These are phyloP conservation scores for Trichechus manatus DNA, from an alignment of 2,113 vertebrate genomes.

Conservation along the genomic window DNA sequence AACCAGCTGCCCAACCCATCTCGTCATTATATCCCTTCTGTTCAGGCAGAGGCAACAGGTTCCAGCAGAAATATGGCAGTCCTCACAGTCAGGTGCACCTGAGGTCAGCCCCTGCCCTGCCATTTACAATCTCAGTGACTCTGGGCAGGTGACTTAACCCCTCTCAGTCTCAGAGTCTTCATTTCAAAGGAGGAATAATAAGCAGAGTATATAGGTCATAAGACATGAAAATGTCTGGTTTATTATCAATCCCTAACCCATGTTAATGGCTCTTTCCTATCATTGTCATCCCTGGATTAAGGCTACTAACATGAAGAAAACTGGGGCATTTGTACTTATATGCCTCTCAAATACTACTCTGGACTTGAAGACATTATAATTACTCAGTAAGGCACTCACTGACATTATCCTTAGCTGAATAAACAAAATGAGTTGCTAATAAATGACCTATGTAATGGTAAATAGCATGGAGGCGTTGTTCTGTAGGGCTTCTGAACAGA, in stretches of 20 bases:
- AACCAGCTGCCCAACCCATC: not conserved
- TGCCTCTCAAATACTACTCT: not conserved
- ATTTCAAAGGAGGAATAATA: not conserved
- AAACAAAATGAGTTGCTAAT: conserved; percentile 28
- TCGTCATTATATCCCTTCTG: not conserved
- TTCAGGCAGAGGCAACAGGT: not conserved
- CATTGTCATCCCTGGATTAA: not conserved
- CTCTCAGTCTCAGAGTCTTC: not conserved
- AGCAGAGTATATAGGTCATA: not conserved
- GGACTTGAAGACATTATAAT: not conserved
- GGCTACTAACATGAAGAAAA: not conserved
- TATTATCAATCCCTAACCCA: not conserved
- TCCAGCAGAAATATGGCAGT: not conserved
- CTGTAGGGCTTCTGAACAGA: not conserved
- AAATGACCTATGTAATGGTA: not conserved
- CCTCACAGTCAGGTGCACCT: not conserved
- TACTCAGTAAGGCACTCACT: not conserved
- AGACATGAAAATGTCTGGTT: not conserved
- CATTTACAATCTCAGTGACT: not conserved
- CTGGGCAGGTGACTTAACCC: not conserved
- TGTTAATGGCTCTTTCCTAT: not conserved
- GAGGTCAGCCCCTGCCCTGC: not conserved
- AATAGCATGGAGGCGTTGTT: not conserved
- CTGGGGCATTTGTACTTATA: not conserved
- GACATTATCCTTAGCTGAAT: not conserved